Conservation (phyloP, 2,888 invertebrate genomes). For the Sturmia bella region DNA sequence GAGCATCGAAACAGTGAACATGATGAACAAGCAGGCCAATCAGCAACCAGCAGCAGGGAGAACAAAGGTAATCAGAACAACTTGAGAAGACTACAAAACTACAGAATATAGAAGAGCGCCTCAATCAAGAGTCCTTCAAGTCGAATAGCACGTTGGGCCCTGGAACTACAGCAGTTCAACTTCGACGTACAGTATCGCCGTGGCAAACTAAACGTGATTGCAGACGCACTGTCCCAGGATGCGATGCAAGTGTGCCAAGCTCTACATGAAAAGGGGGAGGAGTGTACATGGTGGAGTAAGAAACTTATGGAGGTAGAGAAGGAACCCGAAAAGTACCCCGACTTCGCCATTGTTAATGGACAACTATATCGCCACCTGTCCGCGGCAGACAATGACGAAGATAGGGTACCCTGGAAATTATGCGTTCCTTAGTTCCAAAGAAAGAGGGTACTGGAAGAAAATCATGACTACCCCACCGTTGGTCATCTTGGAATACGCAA, state of each 20-base stretch:
- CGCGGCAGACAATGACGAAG: background rate
- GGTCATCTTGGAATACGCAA: background rate
- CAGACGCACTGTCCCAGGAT: background rate
- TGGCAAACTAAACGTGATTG: background rate
- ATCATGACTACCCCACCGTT: background rate
- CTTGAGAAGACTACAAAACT: too few relatives aligned
- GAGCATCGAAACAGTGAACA: too few relatives aligned
- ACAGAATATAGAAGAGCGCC: too few relatives aligned
- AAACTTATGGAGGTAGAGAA: background rate
- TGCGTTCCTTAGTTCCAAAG: background rate
- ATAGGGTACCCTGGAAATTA: conserved; percentile 2
- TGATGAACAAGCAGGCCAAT: too few relatives aligned
- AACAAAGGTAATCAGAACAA: too few relatives aligned
- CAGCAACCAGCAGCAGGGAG: too few relatives aligned
- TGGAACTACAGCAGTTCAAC: background rate
- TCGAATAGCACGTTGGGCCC: background rate
- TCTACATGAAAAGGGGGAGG: background rate
- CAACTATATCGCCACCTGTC: background rate
- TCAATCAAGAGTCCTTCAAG: background rate
- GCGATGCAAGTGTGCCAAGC: background rate
- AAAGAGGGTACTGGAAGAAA: background rate
- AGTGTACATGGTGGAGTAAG: background rate
- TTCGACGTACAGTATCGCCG: background rate
- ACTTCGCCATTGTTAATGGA: background rate
- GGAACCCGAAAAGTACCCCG: conserved; percentile 3